These are phyloP conservation scores for Tylochromis polylepis DNA, from an alignment of 2,113 vertebrate genomes.

Conservation along the genomic window DNA sequence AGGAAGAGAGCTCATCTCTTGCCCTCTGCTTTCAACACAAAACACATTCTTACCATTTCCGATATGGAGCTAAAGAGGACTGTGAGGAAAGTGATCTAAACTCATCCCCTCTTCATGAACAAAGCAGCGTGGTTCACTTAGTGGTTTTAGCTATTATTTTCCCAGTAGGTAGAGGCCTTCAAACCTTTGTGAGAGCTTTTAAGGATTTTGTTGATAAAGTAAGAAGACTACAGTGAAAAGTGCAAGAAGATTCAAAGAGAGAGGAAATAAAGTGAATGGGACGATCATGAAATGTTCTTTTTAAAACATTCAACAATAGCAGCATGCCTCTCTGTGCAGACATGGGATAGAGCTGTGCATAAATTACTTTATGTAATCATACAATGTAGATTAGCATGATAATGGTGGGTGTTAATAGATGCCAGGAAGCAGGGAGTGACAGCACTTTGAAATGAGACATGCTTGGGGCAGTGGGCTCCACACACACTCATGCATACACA, in stretches of 20 bases:
- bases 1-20: constrained; percentile 74
- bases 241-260: not conserved
- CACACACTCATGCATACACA: constrained; percentile 73
- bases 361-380: constrained; percentile 99
- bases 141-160: constrained; percentile 53
- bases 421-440: constrained; percentile 96
- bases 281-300: constrained; percentile 35
- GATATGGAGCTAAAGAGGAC: constrained; percentile 52
- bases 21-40: constrained; percentile 62
- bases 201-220: constrained; percentile 33
- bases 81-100: constrained; percentile 52
- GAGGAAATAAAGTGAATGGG: not conserved
- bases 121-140: constrained; percentile 50
- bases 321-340: constrained; percentile 76
- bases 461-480: constrained; percentile 85
- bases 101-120: constrained; percentile 45
- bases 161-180: constrained; percentile 51
- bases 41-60: constrained; percentile 56
- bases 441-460: constrained; percentile 97
- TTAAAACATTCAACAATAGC: constrained; percentile 84
- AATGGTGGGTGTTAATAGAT: constrained; percentile 99
- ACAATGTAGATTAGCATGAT: constrained; percentile 99
- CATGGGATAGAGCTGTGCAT: constrained; percentile 93
- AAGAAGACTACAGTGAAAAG: constrained; percentile 24
- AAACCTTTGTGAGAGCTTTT: constrained; percentile 10